Evolutionary conservation across 2,888 invertebrate species (phyloP), one percentile per base, ranked within the genome.

Genomic region (Trissoscelio sp.): DNA sequence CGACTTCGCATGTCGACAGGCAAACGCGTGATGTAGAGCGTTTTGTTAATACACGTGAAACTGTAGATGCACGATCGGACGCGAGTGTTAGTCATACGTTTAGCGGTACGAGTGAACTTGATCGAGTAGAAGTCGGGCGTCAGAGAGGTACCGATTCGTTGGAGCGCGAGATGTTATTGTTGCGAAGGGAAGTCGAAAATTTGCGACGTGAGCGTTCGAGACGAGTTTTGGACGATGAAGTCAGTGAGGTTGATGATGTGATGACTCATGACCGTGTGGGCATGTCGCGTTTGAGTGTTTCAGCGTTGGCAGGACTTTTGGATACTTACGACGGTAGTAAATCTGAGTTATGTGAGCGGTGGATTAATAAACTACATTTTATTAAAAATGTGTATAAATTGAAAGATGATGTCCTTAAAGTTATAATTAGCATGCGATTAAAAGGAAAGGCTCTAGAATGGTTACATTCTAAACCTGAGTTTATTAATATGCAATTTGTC

Each of bases 391-490:
- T 11, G 11, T 46, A 46, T 16, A 46, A 20, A 20, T 18, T 46
- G 3, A 14, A 16, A 20, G 20, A 46, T 11, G 12, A 42, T 1
- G 20, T 16, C 9, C 18, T 46, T 5, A 46, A 20, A 20, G n/a
- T 46, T 2, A 9, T 46, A 11, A 46, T 46, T 20, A 20, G 46
- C 3, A 7, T 9, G 6, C 31, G 37, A n/a, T 37, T 37, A 37
- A 37, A 7, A 11, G 37, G n/a, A 11, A 37, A 37, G 12, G 37
- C 37, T 11, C 1, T 37, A n/a, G n/a, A 37, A 37, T 37, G 37
- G 37, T n/a, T 37, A n/a, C 37, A 37, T 37, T 37, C 37, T n/a
- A 37, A n/a, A n/a, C 37, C 37, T n/a, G 37, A 37, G 9, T 37
- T 37, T 37, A 0, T 37, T 3, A n/a, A n/a, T n/a, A 37, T 37